phyloP scores from a whole-genome alignment of 2,113 vertebrate species.

The Mustelus asterias region DNA sequence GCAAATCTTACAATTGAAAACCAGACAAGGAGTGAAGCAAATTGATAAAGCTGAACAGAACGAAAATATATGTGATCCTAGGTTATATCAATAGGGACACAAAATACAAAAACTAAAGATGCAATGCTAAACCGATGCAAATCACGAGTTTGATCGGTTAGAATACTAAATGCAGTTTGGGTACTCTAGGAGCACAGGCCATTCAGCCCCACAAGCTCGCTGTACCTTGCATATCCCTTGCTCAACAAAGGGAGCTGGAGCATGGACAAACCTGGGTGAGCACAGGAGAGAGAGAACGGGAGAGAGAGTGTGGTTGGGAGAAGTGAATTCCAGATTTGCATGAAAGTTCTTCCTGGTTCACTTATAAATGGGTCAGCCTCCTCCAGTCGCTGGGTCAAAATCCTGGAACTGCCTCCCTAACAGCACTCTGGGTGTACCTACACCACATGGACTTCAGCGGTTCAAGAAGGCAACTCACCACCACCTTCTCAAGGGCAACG shows the following conservation, averaged over 20 bases:
- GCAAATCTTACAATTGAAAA: neutral
- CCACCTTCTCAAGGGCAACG: too few relatives aligned
- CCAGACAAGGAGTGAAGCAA: neutral
- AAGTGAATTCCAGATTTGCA: neutral
- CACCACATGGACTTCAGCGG: too few relatives aligned
- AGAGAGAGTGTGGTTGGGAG: neutral
- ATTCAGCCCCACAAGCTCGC: neutral
- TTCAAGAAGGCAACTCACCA: too few relatives aligned
- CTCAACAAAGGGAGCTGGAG: neutral
- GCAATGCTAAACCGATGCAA: neutral
- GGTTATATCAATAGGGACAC: neutral
- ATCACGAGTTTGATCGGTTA: neutral
- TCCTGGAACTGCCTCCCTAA: too few relatives aligned
- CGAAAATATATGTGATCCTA: neutral
- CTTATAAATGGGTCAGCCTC: neutral
- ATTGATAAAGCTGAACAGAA: neutral
- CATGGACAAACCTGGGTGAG: too few relatives aligned
- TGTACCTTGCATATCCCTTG: neutral
- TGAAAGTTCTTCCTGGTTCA: neutral
- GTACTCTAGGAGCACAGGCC: neutral
- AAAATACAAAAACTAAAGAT: neutral
- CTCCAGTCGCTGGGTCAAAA: too few relatives aligned
- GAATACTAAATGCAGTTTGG: neutral
- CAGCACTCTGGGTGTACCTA: too few relatives aligned
- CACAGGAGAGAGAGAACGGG: too few relatives aligned